Evolutionary conservation across 1,140 invertebrate genomes (phyloP), one percentile per base, ranked within the genome.

Genomic region (Psix sp.): DNA sequence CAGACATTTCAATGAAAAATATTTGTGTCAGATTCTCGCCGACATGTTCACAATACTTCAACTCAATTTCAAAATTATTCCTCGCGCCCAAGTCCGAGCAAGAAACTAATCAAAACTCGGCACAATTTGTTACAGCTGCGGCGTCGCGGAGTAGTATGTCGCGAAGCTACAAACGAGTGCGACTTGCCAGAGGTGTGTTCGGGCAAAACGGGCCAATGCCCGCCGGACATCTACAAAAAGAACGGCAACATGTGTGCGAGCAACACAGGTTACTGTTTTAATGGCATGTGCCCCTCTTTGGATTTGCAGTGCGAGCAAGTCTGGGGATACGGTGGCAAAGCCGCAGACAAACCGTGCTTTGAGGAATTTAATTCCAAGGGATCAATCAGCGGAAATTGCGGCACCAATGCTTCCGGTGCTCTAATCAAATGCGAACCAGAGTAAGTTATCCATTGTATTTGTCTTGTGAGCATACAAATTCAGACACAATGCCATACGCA

Each of bases 311-410:
- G 97, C 83, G 92, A 94, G 80, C 90, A 91, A 48, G 94, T 98
- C 57, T 98, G 97, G 97, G 96, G 96, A 6, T 91, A 92, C 75
- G 93, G 92, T 4, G 92, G 93, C 0, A 86, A 89, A 43, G 91
- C 91, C 0, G 94, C 93, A 1, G 94, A 97, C 80, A 89, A 91
- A 35, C 90, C 96, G 72, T 98, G 96, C 87, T 98, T 94, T 85
- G 93, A 96, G 62, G 92, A 96, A 80, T 98, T 97, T 86, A 98
- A 98, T 85, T 93, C 94, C 0, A 95, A 97, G 79, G 97, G 97
- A 7, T 95, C 94, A 3, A 93, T 95, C 43, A 96, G 94, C 76
- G 97, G 96, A 0, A 96, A 98, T 84, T 98, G 96, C 86, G 96
- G 96, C 1, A 92, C 91, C 36, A 93, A 97, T 80, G 75, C 83